Evolutionary conservation across 1,140 invertebrate species (phyloP).

Genomic region (Thrips palmi): DNA sequence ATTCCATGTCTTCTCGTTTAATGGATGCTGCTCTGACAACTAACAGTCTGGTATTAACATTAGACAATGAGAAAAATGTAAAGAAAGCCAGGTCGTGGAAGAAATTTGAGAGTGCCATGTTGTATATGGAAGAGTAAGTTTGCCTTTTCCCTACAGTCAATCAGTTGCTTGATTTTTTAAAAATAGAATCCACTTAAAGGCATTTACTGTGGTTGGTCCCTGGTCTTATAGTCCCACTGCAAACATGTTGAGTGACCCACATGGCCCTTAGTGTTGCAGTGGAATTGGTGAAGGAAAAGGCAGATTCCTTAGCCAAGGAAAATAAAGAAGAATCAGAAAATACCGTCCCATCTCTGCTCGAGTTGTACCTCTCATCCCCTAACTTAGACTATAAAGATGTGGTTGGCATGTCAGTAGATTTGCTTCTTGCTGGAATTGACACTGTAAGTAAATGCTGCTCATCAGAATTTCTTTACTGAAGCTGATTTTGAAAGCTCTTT

Average conservation of each 20-base stretch:
- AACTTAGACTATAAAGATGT: slow-evolving; percentile 58
- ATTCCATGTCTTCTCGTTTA: slow-evolving; percentile 43
- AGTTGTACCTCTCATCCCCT: slow-evolving; percentile 41
- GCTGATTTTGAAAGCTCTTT: slow-evolving; percentile 4
- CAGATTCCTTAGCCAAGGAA: slow-evolving; percentile 19
- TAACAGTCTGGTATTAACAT: slow-evolving; percentile 47
- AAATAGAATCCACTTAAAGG: too few relatives aligned
- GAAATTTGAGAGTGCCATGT: slow-evolving; percentile 48
- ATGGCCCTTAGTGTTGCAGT: slow-evolving; percentile 36
- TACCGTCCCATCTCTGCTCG: slow-evolving; percentile 30
- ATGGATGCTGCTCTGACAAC: slow-evolving; percentile 51
- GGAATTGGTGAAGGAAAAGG: slow-evolving; percentile 41
- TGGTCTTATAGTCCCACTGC: slow-evolving; percentile 1
- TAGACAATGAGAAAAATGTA: slow-evolving; percentile 59
- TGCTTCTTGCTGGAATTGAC: slow-evolving; percentile 70
- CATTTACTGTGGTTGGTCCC: too few relatives aligned
- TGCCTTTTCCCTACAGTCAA: too few relatives aligned
- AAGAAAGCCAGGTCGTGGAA: slow-evolving; percentile 55
- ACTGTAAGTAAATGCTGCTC: slow-evolving; percentile 59
- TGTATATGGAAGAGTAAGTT: slow-evolving; percentile 62
- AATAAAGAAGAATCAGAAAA: slow-evolving; percentile 15
- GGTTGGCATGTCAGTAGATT: slow-evolving; percentile 61
- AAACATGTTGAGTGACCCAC: slow-evolving; percentile 1
- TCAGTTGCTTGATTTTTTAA: too few relatives aligned
- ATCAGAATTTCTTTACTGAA: slow-evolving; percentile 4